Evolutionary conservation across 2,888 invertebrate genomes (phyloP).

Genomic region (Parochlus steinenii): DNA sequence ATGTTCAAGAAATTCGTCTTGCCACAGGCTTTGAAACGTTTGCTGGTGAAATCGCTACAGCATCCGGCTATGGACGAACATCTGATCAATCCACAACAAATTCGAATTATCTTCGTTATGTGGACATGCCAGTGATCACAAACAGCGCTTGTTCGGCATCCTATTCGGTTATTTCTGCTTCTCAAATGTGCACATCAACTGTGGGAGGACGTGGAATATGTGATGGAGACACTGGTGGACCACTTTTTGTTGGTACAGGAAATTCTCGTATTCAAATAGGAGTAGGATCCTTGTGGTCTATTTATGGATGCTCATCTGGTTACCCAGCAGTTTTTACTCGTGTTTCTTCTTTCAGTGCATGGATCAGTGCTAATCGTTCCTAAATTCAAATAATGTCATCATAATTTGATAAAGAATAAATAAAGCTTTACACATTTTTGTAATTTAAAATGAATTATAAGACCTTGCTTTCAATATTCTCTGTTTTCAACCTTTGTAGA

Average conservation of each 20-base stretch:
- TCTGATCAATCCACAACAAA: conserved; percentile 16
- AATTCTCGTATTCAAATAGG: background rate
- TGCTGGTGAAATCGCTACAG: conserved; percentile 23
- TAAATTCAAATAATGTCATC: too few relatives aligned
- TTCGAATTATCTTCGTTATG: conserved; percentile 19
- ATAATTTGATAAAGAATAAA: too few relatives aligned
- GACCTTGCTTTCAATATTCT: too few relatives aligned
- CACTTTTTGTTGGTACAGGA: background rate
- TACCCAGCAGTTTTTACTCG: conserved; percentile 1
- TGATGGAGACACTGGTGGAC: conserved; percentile 23
- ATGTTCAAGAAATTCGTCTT: conserved; percentile 20
- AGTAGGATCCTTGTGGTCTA: background rate
- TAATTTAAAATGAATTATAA: too few relatives aligned
- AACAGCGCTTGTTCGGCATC: conserved; percentile 21
- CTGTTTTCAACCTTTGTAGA: too few relatives aligned
- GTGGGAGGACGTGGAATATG: conserved; percentile 23
- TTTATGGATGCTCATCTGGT: background rate
- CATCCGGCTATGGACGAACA: conserved; percentile 19
- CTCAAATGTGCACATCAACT: conserved; percentile 24
- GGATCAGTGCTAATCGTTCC: too few relatives aligned
- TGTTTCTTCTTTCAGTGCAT: background rate
- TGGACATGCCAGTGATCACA: conserved; percentile 21
- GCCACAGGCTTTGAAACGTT: conserved; percentile 23
- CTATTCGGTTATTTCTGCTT: conserved; percentile 20
- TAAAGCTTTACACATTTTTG: background rate